A percentile compares a stretch with the other conserved stretches of the same genome.
These are phyloP conservation scores for Euborellia annulipes DNA, from an alignment of 1,140 invertebrate species.

Conservation along the genomic window DNA sequence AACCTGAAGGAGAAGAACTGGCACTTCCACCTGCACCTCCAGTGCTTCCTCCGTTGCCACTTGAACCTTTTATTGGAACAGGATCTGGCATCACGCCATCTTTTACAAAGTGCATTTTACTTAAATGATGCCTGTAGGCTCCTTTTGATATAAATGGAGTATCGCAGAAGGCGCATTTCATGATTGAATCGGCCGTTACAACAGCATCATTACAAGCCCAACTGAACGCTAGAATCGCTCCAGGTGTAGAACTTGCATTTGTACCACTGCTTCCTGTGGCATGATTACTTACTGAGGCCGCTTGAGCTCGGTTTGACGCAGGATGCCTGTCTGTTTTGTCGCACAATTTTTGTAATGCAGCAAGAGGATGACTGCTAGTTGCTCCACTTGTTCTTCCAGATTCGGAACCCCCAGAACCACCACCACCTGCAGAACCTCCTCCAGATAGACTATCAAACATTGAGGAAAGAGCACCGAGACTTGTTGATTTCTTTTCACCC, in stretches of 20 bases:
- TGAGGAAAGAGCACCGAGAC: slow-evolving; percentile 69
- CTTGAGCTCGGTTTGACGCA: no score
- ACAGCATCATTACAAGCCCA: slow-evolving; percentile 88
- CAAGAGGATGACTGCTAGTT: slow-evolving; percentile 68
- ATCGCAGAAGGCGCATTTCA: slow-evolving; percentile 94
- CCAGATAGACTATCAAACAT: slow-evolving; percentile 74
- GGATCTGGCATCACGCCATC: slow-evolving; percentile 68
- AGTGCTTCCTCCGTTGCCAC: slow-evolving; percentile 25
- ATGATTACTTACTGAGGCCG: no score
- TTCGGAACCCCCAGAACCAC: slow-evolving; percentile 17
- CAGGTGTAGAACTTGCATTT: slow-evolving; percentile 57
- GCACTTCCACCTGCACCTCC: slow-evolving; percentile 25
- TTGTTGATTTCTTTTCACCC: slow-evolving; percentile 44
- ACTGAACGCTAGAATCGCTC: slow-evolving; percentile 76
- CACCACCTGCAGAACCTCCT: slow-evolving; percentile 21
- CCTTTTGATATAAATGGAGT: slow-evolving; percentile 93
- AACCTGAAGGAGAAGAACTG: slow-evolving; percentile 10
- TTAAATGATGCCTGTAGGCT: slow-evolving; percentile 88
- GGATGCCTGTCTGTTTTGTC: slow-evolving; percentile 70
- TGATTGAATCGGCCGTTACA: slow-evolving; percentile 67
- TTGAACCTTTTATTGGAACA: slow-evolving; percentile 35
- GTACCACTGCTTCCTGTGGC: slow-evolving; percentile 24
- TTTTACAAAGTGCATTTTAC: slow-evolving; percentile 93
- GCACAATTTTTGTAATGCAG: slow-evolving; percentile 84
- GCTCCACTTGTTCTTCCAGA: slow-evolving; percentile 35